Evolutionary conservation across 2,888 invertebrate genomes (phyloP).

Genomic region (Agrochola lychnidis): DNA sequence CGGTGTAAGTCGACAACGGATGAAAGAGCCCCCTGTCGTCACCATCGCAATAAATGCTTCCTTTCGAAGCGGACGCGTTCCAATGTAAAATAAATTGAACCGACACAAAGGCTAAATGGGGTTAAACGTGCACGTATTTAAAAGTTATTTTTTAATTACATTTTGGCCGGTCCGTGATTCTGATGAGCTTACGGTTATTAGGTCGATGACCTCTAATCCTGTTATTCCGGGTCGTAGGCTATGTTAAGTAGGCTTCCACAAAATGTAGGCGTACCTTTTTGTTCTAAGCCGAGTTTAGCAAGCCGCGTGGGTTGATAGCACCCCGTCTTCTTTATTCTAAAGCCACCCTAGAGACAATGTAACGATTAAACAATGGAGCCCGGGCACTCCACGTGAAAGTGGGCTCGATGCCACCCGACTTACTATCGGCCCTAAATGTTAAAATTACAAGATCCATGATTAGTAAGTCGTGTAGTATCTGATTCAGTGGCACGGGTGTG

Average conservation of each 20-base stretch:
- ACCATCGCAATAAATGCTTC: slow-evolving; percentile 55
- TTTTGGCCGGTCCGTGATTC: slow-evolving; percentile 25
- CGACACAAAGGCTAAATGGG: slow-evolving; percentile 47
- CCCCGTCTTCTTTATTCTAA: slow-evolving; percentile 2
- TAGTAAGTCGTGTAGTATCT: slow-evolving; percentile 67
- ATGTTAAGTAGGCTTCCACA: slow-evolving; percentile 26
- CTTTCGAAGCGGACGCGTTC: slow-evolving; percentile 47
- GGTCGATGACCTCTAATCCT: slow-evolving; percentile 37
- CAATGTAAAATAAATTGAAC: slow-evolving; percentile 56
- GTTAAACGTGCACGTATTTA: slow-evolving; percentile 34
- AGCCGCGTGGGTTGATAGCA: slow-evolving; percentile 18
- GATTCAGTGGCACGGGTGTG: slow-evolving; percentile 67
- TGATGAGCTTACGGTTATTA: slow-evolving; percentile 38
- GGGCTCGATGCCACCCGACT: slow-evolving; percentile 33
- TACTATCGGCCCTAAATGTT: slow-evolving; percentile 55
- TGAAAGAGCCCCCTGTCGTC: slow-evolving; percentile 26
- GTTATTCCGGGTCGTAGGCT: slow-evolving; percentile 27
- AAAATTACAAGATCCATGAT: slow-evolving; percentile 67
- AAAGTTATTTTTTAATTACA: slow-evolving; percentile 45
- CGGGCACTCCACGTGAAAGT: slow-evolving; percentile 18
- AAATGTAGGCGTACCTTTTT: slow-evolving; percentile 17
- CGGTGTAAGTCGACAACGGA: slow-evolving; percentile 35
- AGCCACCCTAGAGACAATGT: slow-evolving; percentile 40
- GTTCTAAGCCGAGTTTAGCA: slow-evolving; percentile 20
- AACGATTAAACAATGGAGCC: slow-evolving; percentile 54